Percentiles rank a stretch among this genome's conserved stretches.
These are phyloP conservation scores for Phoenoteleia sp. DNA, from an alignment of 2,888 invertebrate species.

Conservation along the genomic window DNA sequence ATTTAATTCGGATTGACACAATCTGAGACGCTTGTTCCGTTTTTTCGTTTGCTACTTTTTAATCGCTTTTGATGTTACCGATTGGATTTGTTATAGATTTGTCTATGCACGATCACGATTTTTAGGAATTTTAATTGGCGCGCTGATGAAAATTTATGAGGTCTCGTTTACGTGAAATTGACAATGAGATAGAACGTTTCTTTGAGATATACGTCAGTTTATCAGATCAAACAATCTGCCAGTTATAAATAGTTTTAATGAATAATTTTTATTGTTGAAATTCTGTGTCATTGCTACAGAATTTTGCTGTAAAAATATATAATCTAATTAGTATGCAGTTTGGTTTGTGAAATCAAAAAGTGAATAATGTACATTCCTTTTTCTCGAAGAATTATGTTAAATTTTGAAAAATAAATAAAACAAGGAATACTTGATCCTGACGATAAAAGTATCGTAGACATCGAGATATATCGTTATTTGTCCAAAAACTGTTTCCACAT, in stretches of 20 bases:
- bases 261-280: conserved; percentile 24
- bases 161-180: conserved; percentile 24
- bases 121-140: conserved; percentile 45
- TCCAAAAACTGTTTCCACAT: conserved; percentile 39
- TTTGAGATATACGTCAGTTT: not conserved
- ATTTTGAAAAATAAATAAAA: conserved; percentile 53
- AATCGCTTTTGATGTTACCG: conserved; percentile 55
- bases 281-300: conserved; percentile 20
- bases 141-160: conserved; percentile 48
- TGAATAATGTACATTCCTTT: conserved; percentile 19
- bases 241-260: not conserved
- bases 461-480: conserved; percentile 49
- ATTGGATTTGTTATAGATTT: conserved; percentile 56
- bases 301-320: conserved; percentile 14
- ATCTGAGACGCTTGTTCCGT: conserved; percentile 19
- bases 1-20: conserved; percentile 19
- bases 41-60: conserved; percentile 49
- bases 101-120: conserved; percentile 37
- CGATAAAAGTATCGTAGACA: conserved; percentile 46
- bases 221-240: not conserved
- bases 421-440: conserved; percentile 43
- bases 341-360: conserved; percentile 2
- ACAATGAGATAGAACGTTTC: conserved; percentile 11
- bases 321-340: conserved; percentile 29
- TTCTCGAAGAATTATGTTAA: conserved; percentile 5